Base-by-base conservation (phyloP, 2,888 invertebrate species). In the Gryllus longicercus region DNA sequence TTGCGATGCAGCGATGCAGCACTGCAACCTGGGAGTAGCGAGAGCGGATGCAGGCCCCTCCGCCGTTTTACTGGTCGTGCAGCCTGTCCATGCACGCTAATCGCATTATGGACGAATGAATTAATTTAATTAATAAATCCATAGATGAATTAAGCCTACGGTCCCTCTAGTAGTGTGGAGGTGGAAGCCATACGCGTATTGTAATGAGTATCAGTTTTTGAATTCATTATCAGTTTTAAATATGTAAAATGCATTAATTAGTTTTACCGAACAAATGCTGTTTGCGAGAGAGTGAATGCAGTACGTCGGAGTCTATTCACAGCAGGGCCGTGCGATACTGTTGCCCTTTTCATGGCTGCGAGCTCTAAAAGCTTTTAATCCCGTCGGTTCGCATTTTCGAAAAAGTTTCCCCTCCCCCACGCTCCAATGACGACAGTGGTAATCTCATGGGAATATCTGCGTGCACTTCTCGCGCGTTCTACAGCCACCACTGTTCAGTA, bases 111-210 rank as follows among this genome's bases (percentile, higher is more conserved):
- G 8, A 63, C 63, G 63, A 63, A 63, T 63, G 63, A 63, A 63
- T 63, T 63, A 63, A 63, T 63, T 63, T 63, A 63, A 63, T 63
- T 63, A 63, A 63, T 63, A 63, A 63, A 63, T 63, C 63, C 63
- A 63, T 63, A 63, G 1, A 63, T 63, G 63, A 63, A 63, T 63
- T 63, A 63, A 63, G 63, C 63, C 63, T 63, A 63, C 63, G 63
- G 63, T 8, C 63, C 3, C 63, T 63, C 4, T n/a, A 4, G 38
- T 38, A 38, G 38, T 18, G 63, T 63, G 16, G 63, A 63, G 63
- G 14, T 63, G 14, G 63, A 63, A 63, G 16, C 63, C 63, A 5
- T 63, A 63, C n/a, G 63, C n/a, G 63, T 63, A 63, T 63, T 63
- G 63, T 63, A 63, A 63, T 63, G 14, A 63, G 63, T 63, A 63